These are phyloP conservation scores for Drosophila lutescens DNA, from an alignment of 2,888 invertebrate species.

Conservation along the genomic window DNA sequence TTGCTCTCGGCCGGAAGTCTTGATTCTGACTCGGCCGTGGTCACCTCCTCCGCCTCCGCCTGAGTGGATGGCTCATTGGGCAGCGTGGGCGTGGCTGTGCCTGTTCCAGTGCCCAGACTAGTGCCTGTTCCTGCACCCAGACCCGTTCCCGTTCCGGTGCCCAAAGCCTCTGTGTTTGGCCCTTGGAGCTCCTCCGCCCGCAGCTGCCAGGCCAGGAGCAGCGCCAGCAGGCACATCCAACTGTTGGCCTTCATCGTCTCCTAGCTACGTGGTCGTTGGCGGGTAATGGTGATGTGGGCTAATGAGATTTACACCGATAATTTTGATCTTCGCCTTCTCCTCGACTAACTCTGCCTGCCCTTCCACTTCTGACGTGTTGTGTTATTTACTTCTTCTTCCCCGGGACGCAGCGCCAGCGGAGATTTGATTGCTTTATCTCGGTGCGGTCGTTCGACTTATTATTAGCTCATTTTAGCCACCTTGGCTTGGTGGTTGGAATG, in stretches of 20 bases:
- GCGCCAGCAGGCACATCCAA: slow-evolving; percentile 51
- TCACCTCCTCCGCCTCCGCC: slow-evolving; percentile 47
- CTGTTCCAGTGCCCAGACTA: slow-evolving; percentile 14
- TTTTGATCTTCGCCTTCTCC: slow-evolving; percentile 38
- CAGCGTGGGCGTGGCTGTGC: slow-evolving; percentile 17
- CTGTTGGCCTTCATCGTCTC: slow-evolving; percentile 59
- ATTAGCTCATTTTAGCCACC: slow-evolving; percentile 49
- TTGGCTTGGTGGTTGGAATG: slow-evolving; percentile 14
- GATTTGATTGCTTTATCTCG: slow-evolving; percentile 4
- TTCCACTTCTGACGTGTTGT: slow-evolving; percentile 71
- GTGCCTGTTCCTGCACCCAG: slow-evolving; percentile 13
- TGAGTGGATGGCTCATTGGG: slow-evolving; percentile 29
- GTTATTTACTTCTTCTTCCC: slow-evolving; percentile 67
- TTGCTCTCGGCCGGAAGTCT: slow-evolving; percentile 50
- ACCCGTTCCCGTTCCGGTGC: neutral
- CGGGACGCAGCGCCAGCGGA: slow-evolving; percentile 3
- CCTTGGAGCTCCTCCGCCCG: slow-evolving; percentile 72
- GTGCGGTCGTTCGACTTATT: slow-evolving; percentile 28
- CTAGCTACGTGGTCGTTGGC: slow-evolving; percentile 1
- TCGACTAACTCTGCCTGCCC: slow-evolving; percentile 24
- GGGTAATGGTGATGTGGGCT: slow-evolving; percentile 2
- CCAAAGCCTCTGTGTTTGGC: slow-evolving; percentile 56
- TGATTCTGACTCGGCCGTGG: slow-evolving; percentile 53
- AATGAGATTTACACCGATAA: slow-evolving; percentile 34
- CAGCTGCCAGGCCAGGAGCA: slow-evolving; percentile 51